Evolutionary conservation across 2,888 invertebrate genomes (phyloP).

Genomic region (Linnaemya tessellans): DNA sequence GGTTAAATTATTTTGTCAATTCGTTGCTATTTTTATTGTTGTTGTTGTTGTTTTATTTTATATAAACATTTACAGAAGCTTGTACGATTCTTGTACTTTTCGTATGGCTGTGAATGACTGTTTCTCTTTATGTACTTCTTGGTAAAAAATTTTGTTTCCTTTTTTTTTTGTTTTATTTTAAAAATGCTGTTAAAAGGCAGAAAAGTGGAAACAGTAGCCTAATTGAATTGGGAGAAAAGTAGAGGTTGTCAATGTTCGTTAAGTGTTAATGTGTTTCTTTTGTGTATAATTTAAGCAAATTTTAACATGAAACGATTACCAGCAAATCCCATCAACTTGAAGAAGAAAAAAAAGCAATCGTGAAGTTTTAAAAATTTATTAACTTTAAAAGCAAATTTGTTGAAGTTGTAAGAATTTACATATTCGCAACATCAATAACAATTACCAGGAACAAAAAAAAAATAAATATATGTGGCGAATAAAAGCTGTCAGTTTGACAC

Average conservation of each 20-base stretch:
- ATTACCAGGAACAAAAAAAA: not conserved
- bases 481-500: not conserved
- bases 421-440: conserved; percentile 46
- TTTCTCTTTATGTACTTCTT: conserved; percentile 14
- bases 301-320: conserved; percentile 54
- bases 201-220: conserved; percentile 62
- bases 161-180: conserved; percentile 21
- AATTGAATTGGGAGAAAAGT: conserved; percentile 65
- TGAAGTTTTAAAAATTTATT: conserved; percentile 64
- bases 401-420: conserved; percentile 45
- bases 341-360: conserved; percentile 24
- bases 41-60: conserved; percentile 11
- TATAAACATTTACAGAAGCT: conserved; percentile 64
- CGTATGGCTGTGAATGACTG: conserved; percentile 28
- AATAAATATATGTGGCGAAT: not conserved
- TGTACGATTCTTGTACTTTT: conserved; percentile 53
- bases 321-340: conserved; percentile 32
- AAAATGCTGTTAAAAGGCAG: conserved; percentile 34
- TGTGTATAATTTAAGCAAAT: conserved; percentile 57
- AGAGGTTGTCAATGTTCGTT: conserved; percentile 58
- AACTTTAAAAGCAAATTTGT: conserved; percentile 45
- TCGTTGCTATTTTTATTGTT: conserved; percentile 63
- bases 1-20: conserved; percentile 75
- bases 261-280: conserved; percentile 57
- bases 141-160: conserved; percentile 22